Evolutionary conservation across 2,113 vertebrate species (phyloP).

Genomic region (Jacana jacana): DNA sequence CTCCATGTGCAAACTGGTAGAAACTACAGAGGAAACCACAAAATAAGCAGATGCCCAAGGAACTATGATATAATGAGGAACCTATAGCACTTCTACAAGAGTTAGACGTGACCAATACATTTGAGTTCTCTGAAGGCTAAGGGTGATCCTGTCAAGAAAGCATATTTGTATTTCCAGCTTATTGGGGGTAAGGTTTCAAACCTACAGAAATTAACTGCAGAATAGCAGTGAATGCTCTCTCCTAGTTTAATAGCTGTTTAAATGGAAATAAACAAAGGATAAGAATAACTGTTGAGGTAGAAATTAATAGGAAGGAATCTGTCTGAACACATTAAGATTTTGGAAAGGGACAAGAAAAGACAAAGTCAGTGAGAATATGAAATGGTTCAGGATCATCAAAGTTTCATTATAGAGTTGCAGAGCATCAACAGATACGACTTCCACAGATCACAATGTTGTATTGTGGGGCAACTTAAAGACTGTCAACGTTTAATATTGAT

Average conservation of each 20-base stretch:
- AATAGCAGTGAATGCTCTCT: not conserved
- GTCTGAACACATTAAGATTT: not conserved
- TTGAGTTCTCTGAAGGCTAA: not conserved
- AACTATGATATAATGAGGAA: not conserved
- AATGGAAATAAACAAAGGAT: not conserved
- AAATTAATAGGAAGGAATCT: not conserved
- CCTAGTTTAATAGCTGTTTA: not conserved
- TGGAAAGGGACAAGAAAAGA: not conserved
- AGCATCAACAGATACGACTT: not conserved
- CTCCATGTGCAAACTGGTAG: not conserved
- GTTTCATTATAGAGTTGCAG: not conserved
- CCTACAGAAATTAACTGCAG: not conserved
- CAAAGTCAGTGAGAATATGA: not conserved
- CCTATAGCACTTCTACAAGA: not conserved
- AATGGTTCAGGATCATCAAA: not conserved
- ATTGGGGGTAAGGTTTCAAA: not conserved
- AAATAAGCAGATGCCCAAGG: not conserved
- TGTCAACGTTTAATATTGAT: not conserved
- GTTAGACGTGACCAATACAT: not conserved
- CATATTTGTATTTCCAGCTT: not conserved
- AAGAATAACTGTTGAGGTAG: not conserved
- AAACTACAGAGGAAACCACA: not conserved
- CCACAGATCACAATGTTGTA: not conserved
- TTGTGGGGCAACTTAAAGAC: not conserved
- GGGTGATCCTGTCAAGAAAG: not conserved